Base-by-base conservation (phyloP, 2,797 vertebrate species). In the Cirrhinus mrigala region DNA sequence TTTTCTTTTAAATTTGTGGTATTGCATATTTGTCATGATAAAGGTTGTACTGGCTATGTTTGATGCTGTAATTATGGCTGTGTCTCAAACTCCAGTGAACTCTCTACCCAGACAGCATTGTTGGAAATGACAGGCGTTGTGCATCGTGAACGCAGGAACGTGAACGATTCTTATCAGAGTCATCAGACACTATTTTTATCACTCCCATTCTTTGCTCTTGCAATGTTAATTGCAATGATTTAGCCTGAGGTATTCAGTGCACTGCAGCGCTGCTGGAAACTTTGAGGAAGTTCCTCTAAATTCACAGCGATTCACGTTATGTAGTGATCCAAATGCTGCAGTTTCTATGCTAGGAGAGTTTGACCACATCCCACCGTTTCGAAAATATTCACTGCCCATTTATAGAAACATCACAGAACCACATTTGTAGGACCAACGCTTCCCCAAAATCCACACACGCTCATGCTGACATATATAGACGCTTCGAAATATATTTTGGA, bases 151-250 rank as follows among this genome's bases (percentile, higher is more conserved):
- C 0, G 16, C 20, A 69, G 50, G 29, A 79, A 52, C 24, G 12
- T 78, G 74, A 84, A n/a, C 27, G 27, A 27, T 71, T 74, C 77
- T 85, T 85, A 80, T 85, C 84, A 74, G 20, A 80, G 44, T 40
- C 73, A 54, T 76, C 60, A 77, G 24, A 64, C 16, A 16, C 84
- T 85, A 80, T 85, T 85, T 84, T 85, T 85, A 85, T 66, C 69
- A 22, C 52, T 85, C 44, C 40, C 56, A 29, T 85, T 75, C 73
- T 76, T 83, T 64, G 44, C 68, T 22, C 22, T 70, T 78, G 66
- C 66, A 33, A 33, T 85, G 66, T 20, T 62, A 85, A 79, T 50
- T 69, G 83, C 66, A 50, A 71, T 70, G 24, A 24, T 69, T 73
- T 33, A 73, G 69, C 84, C 27, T n/a, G 54, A 79, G 76, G 64